phyloP scores from a whole-genome alignment of 2,113 vertebrate species.

The Scolopax mira region DNA sequence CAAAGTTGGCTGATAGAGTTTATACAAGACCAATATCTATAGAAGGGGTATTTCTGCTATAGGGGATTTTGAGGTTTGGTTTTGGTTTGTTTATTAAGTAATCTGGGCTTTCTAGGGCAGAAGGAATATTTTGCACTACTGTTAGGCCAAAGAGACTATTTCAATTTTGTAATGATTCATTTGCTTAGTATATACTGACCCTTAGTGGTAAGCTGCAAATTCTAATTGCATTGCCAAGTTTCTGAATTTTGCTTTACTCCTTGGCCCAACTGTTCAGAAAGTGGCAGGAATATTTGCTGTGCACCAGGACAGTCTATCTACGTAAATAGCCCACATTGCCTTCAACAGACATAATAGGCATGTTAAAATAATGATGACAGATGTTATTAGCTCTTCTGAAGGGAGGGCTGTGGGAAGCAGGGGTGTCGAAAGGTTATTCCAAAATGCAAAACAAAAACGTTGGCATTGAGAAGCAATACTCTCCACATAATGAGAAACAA shows the following conservation, averaged over 20 bases:
- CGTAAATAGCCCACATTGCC: slow-evolving; percentile 7
- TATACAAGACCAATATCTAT: background rate
- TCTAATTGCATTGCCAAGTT: background rate
- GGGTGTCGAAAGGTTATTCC: slow-evolving; percentile 41
- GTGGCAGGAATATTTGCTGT: slow-evolving; percentile 15
- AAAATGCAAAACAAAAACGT: slow-evolving; percentile 22
- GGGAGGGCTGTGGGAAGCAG: background rate
- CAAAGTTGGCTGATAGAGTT: background rate
- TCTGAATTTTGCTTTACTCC: background rate
- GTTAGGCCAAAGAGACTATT: background rate
- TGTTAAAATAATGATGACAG: slow-evolving; percentile 31
- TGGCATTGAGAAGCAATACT: slow-evolving; percentile 38
- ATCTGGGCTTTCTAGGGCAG: background rate
- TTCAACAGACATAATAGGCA: background rate
- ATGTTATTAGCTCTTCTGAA: slow-evolving; percentile 29
- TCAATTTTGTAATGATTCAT: background rate
- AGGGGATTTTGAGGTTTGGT: rapidly evolving
- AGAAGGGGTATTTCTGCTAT: background rate
- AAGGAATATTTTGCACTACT: background rate
- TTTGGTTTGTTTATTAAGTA: background rate
- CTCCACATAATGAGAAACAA: slow-evolving; percentile 52
- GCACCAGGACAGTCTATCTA: background rate
- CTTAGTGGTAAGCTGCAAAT: slow-evolving; percentile 46
- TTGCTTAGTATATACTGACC: slow-evolving; percentile 46
- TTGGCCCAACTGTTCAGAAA: slow-evolving; percentile 12